Conservation (phyloP, 2,797 vertebrate species). For the Cottoperca gobio region DNA sequence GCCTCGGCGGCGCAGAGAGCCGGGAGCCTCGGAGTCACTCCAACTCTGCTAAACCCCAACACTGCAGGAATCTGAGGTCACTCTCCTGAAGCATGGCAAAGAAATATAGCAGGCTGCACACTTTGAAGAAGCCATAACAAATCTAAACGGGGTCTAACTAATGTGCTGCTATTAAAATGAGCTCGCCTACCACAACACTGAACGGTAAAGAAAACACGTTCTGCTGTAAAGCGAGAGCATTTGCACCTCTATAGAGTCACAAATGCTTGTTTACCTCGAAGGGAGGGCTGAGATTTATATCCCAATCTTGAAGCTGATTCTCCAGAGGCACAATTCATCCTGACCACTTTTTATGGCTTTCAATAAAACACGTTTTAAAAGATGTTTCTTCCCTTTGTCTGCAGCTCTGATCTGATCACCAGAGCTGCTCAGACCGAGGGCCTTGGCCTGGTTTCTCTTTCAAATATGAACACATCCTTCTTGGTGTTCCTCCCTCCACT, state of each 20-base stretch:
- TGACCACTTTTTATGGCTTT: conserved; percentile 69
- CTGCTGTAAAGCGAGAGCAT: conserved; percentile 10
- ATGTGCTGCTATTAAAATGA: conserved; percentile 32
- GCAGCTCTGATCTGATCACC: conserved; percentile 69
- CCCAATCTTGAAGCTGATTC: conserved; percentile 46
- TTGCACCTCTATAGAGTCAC: conserved; percentile 24
- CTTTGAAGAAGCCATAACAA: conserved; percentile 42
- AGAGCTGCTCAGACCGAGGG: conserved; percentile 44
- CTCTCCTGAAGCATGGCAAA: conserved; percentile 52
- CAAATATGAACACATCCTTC: conserved; percentile 43
- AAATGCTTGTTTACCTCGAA: conserved; percentile 66
- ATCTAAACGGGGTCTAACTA: conserved; percentile 40
- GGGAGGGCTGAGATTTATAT: conserved; percentile 58
- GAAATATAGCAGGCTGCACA: conserved; percentile 6
- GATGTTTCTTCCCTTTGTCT: conserved; percentile 71
- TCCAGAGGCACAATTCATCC: conserved; percentile 66
- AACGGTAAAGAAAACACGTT: conserved; percentile 31
- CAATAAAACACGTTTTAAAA: conserved; percentile 80
- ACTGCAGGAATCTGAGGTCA: conserved; percentile 69
- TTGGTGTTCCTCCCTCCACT: conserved; percentile 21
- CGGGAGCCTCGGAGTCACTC: conserved; percentile 43
- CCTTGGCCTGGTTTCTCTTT: conserved; percentile 52
- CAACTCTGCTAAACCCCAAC: conserved; percentile 60
- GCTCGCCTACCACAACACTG: conserved; percentile 37
- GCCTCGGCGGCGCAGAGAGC: conserved; percentile 5